Base-by-base conservation (phyloP, 2,888 invertebrate genomes). In the Amblyjoppa fuscipennis region DNA sequence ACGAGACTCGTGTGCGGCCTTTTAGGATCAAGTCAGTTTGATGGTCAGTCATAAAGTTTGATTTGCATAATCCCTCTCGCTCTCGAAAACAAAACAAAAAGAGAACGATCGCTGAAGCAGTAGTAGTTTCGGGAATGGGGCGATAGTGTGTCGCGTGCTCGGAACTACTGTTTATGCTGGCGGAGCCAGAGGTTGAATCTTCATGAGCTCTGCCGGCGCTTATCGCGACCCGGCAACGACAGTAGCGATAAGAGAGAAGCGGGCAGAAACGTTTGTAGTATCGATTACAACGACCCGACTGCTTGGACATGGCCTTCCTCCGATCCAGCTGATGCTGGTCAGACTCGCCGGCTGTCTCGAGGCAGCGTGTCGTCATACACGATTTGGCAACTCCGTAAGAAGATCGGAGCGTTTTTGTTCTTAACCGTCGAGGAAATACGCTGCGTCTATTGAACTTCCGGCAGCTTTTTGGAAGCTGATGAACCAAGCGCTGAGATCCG, bases 171-270 rank as follows among this genome's bases (percentile, higher is more conserved):
- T 76, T 53, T 16, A 64, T 76, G 51, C 71, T 49, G 66, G 28
- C 69, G 69, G 25, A 28, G 41, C 13, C 49, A 45, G 16, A 25
- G 7, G 78, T 61, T 59, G 45, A 78, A 59, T 78, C 78, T 59
- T 49, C 16, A 16, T 49, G 28, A 20, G 59, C 11, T 59, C 28
- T 13, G 45, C 38, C 61, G 49, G 76, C n/a, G 69, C 78, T 78
- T 69, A 78, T 78, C 68, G 45, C 78, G 45, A 13, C 59, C 69
- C 69, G 78, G 69, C 59, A 56, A 78, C 56, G 59, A 59, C 76
- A 76, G 68, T 66, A 20, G 76, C 56, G 78, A 78, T 78, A 78
- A 31, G 56, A 59, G 31, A 56, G 59, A 69, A 45, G 31, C 78
- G 59, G 38, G 59, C 66, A 56, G 25, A 51, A 66, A 51, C 64